Evolutionary conservation across 2,113 vertebrate species (phyloP).

Genomic region (Cygnus atratus): DNA sequence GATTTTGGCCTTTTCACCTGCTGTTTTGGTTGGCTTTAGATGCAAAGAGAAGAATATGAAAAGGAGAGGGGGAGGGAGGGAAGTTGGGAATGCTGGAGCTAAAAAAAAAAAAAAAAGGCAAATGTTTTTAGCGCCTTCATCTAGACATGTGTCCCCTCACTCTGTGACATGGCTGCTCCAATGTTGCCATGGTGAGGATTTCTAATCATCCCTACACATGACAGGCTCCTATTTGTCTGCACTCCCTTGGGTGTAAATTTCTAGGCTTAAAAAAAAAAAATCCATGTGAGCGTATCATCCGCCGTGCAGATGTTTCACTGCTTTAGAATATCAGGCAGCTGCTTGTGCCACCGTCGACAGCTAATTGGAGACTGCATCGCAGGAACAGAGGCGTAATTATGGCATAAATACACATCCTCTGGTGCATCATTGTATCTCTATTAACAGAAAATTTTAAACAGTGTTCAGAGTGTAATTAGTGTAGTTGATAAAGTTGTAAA

Average conservation of each 20-base stretch:
- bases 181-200: slow-evolving; percentile 97
- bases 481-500: slow-evolving; percentile 93
- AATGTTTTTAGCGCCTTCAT: slow-evolving; percentile 87
- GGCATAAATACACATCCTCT: slow-evolving; percentile 91
- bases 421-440: slow-evolving; percentile 93
- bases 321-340: slow-evolving; percentile 95
- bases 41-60: slow-evolving; percentile 79
- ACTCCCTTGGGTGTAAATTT: slow-evolving; percentile 88
- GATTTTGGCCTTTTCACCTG: slow-evolving; percentile 81
- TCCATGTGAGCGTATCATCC: slow-evolving; percentile 90
- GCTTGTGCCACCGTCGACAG: slow-evolving; percentile 89
- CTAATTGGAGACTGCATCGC: slow-evolving; percentile 90
- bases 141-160: slow-evolving; percentile 89
- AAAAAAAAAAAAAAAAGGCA: slow-evolving; percentile 72
- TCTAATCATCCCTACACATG: slow-evolving; percentile 93
- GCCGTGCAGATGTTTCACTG: slow-evolving; percentile 96
- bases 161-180: slow-evolving; percentile 93
- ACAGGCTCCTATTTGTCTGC: slow-evolving; percentile 90
- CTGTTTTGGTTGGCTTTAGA: slow-evolving; percentile 81
- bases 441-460: slow-evolving; percentile 94
- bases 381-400: slow-evolving; percentile 90
- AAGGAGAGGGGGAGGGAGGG: slow-evolving; percentile 74
- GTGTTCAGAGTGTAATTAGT: slow-evolving; percentile 93
- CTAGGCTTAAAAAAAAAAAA: slow-evolving; percentile 86
- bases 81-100: slow-evolving; percentile 80